These are phyloP conservation scores for Neoseiulus cucumeris DNA, from an alignment of 1,140 invertebrate genomes.

Conservation along the genomic window DNA sequence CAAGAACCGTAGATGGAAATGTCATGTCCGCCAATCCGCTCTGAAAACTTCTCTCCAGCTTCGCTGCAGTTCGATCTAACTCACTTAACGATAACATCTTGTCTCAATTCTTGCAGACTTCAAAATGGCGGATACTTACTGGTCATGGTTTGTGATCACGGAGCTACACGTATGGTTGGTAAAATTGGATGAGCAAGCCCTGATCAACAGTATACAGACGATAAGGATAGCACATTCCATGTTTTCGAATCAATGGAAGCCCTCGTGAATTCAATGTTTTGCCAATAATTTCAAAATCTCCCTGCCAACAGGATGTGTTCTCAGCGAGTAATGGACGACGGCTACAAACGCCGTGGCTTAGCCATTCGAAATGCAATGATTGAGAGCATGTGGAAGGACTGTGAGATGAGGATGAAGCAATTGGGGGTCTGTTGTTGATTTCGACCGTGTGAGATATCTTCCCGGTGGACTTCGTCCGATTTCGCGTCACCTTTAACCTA, in stretches of 20 bases:
- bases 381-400: conserved; percentile 58
- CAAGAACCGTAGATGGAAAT: too few species aligned
- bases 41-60: too few species aligned
- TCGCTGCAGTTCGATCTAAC: too few species aligned
- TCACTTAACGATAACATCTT: too few species aligned
- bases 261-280: background rate
- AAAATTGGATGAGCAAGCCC: too few species aligned
- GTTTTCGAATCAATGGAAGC: too few species aligned
- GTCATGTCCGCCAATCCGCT: too few species aligned
- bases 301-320: conserved; percentile 33
- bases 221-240: too few species aligned
- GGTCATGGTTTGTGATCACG: conserved; percentile 29
- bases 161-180: conserved; percentile 66
- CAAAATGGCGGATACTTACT: conserved; percentile 19
- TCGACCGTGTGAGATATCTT: too few species aligned
- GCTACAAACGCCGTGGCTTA: conserved; percentile 36
- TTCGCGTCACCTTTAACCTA: background rate
- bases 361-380: conserved; percentile 48
- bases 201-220: too few species aligned
- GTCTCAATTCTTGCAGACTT: background rate
- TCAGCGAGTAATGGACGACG: conserved; percentile 50
- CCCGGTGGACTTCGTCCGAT: background rate
- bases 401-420: conserved; percentile 43
- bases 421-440: conserved; percentile 35
- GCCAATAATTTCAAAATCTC: too few species aligned